These are phyloP conservation scores for Rhinogobio ventralis DNA, from an alignment of 2,797 vertebrate species.

Conservation along the genomic window DNA sequence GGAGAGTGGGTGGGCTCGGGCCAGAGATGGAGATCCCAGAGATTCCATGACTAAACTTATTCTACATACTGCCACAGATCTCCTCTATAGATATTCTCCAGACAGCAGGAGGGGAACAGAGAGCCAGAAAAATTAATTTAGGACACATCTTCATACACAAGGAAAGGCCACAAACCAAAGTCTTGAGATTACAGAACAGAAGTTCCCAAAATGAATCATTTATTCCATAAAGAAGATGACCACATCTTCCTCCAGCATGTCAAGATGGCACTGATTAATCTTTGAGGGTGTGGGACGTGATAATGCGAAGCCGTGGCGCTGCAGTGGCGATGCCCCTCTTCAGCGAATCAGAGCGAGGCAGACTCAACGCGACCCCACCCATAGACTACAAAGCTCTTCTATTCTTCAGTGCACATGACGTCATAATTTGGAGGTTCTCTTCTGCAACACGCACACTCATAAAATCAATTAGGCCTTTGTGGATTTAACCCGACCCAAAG, in stretches of 20 bases:
- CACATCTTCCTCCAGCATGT: slow-evolving; percentile 67
- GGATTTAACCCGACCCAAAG: slow-evolving; percentile 73
- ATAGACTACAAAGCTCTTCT: slow-evolving; percentile 75
- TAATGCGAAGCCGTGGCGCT: slow-evolving; percentile 66
- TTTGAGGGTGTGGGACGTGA: slow-evolving; percentile 59
- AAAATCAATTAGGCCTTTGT: slow-evolving; percentile 81
- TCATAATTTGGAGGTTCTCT: slow-evolving; percentile 71
- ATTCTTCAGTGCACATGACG: slow-evolving; percentile 74
- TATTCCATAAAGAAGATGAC: slow-evolving; percentile 75
- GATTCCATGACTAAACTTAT: slow-evolving; percentile 72
- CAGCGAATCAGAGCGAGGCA: slow-evolving; percentile 73
- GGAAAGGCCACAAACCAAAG: slow-evolving; percentile 30
- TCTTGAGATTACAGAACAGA: slow-evolving; percentile 1
- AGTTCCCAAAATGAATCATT: slow-evolving; percentile 62
- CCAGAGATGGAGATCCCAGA: slow-evolving; percentile 71
- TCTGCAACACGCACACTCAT: slow-evolving; percentile 57
- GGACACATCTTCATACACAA: slow-evolving; percentile 29
- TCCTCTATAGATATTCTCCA: slow-evolving; percentile 48
- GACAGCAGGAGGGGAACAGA: slow-evolving; percentile 19
- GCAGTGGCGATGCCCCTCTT: slow-evolving; percentile 73
- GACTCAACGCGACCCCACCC: slow-evolving; percentile 68
- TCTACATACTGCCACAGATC: slow-evolving; percentile 15
- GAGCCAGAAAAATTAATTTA: slow-evolving; percentile 17
- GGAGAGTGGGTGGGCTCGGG: slow-evolving; percentile 82
- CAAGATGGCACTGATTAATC: slow-evolving; percentile 77